Conservation (phyloP, 2,888 invertebrate species). For the Agonopterix subpropinquella region DNA sequence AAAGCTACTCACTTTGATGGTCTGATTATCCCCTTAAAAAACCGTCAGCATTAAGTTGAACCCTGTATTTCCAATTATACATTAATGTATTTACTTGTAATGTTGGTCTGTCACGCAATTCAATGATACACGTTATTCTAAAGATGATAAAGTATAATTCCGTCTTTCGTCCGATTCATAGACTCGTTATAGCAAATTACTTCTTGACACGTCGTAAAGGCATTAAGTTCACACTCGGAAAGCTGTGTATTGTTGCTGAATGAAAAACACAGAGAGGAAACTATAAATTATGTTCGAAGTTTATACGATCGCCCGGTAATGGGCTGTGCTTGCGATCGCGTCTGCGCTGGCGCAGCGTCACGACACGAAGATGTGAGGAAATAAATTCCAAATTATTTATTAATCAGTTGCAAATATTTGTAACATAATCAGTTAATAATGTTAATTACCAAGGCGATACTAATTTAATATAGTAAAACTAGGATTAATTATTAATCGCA, state of each 20-base stretch:
- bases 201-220: slow-evolving; percentile 60
- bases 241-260: slow-evolving; percentile 57
- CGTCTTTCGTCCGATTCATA: slow-evolving; percentile 23
- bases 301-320: slow-evolving; percentile 67
- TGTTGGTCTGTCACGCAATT: slow-evolving; percentile 9
- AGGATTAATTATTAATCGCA: no score
- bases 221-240: slow-evolving; percentile 54
- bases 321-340: slow-evolving; percentile 37
- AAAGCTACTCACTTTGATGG: no score
- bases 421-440: no score
- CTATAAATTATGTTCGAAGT: slow-evolving; percentile 71
- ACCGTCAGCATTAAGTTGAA: no score
- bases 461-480: no score
- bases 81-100: no score
- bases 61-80: no score
- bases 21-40: no score
- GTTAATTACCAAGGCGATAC: no score
- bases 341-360: slow-evolving; percentile 37
- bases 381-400: no score
- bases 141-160: slow-evolving; percentile 22
- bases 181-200: slow-evolving; percentile 54
- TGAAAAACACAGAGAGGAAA: slow-evolving; percentile 69
- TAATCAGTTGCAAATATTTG: no score
- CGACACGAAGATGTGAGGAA: no score
- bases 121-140: slow-evolving; percentile 10